phyloP scores from a whole-genome alignment of 2,888 invertebrate genomes.

The Bombylius discolor region DNA sequence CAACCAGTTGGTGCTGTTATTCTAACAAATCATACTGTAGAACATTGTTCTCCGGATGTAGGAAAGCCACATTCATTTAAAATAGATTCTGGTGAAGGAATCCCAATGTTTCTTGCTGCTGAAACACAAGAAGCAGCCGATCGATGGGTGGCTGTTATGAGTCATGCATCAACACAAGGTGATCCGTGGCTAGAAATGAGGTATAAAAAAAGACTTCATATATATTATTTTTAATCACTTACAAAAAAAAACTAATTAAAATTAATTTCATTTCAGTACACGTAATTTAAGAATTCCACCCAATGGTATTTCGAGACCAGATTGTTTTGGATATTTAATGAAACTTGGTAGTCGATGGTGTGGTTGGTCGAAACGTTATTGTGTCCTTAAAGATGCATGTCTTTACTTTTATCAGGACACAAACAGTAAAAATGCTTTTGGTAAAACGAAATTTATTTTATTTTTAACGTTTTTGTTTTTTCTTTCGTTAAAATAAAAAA shows the following conservation, averaged over 20 bases:
- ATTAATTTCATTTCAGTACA: slow-evolving; percentile 40
- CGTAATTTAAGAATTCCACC: slow-evolving; percentile 72
- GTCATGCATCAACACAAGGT: slow-evolving; percentile 63
- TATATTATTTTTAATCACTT: background rate
- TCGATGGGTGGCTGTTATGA: slow-evolving; percentile 65
- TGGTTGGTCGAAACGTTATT: slow-evolving; percentile 84
- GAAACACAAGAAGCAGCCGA: slow-evolving; percentile 58
- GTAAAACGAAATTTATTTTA: slow-evolving; percentile 37
- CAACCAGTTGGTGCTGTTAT: slow-evolving; percentile 84
- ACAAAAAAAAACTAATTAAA: background rate
- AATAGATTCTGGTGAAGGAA: slow-evolving; percentile 55
- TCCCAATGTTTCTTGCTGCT: slow-evolving; percentile 65
- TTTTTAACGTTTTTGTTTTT: background rate
- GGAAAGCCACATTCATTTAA: slow-evolving; percentile 58
- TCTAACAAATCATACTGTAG: slow-evolving; percentile 69
- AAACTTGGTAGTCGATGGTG: slow-evolving; percentile 77
- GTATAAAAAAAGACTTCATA: slow-evolving; percentile 14
- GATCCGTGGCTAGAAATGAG: slow-evolving; percentile 52
- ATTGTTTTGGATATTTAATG: slow-evolving; percentile 85
- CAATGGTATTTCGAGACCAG: slow-evolving; percentile 64
- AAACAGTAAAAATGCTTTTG: slow-evolving; percentile 76
- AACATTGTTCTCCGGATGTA: slow-evolving; percentile 34
- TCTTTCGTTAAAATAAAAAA: background rate
- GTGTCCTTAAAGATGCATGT: slow-evolving; percentile 89
- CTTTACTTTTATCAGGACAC: slow-evolving; percentile 86